phyloP scores from a whole-genome alignment of 2,113 vertebrate species.

The Entomyzon cyanotis region DNA sequence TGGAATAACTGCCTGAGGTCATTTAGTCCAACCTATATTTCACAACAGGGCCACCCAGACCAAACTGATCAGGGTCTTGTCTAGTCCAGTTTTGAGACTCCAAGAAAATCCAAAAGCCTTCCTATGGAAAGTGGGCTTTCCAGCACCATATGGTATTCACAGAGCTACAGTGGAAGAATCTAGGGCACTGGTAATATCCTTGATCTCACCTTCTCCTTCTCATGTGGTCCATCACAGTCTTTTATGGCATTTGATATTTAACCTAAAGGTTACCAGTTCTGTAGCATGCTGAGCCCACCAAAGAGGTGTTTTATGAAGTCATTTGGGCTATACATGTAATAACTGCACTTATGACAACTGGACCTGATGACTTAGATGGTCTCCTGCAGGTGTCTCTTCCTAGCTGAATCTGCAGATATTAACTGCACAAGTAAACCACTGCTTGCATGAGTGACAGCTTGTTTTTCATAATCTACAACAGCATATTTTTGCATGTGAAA shows the following conservation, averaged over 20 bases:
- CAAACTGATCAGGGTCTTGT: neutral
- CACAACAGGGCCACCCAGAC: neutral
- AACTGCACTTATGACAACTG: neutral
- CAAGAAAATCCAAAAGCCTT: neutral
- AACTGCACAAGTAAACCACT: neutral
- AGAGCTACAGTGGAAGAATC: neutral
- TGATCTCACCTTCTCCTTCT: neutral
- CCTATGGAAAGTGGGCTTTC: neutral
- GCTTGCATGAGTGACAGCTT: constrained; percentile 4
- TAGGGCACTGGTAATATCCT: neutral
- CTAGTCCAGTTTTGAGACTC: neutral
- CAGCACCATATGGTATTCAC: neutral
- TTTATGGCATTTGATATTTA: neutral
- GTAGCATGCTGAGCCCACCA: neutral
- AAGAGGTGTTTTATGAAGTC: neutral
- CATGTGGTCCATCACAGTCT: neutral
- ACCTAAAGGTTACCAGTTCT: neutral
- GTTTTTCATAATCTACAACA: constrained; percentile 20
- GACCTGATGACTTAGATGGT: neutral
- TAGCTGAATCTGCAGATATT: neutral
- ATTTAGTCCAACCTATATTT: neutral
- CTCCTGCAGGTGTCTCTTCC: neutral
- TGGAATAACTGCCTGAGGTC: neutral
- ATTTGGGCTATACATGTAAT: neutral
- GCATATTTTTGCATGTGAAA: constrained; percentile 59